Percentiles rank a stretch among this genome's conserved stretches.
Conservation (phyloP, 2,113 vertebrate species). For the Lepisosteus oculatus region DNA sequence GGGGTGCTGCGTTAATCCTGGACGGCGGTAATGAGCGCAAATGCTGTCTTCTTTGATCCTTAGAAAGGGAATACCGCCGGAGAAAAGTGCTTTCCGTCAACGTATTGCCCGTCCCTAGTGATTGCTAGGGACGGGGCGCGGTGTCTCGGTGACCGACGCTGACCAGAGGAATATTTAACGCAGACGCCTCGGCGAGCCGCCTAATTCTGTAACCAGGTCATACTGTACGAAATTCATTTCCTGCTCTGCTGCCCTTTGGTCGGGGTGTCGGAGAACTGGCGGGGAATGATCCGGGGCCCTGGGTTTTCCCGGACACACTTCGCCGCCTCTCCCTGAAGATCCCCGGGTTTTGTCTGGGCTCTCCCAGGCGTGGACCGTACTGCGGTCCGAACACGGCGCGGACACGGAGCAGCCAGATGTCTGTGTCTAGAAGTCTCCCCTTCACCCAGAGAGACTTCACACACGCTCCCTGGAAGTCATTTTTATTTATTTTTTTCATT, state of each 20-base stretch:
- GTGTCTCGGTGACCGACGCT: constrained; percentile 49
- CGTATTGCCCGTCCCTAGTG: constrained; percentile 60
- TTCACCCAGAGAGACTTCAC: too few relatives aligned
- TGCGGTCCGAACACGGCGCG: too few relatives aligned
- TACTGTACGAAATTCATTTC: constrained; percentile 74
- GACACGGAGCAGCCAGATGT: too few relatives aligned
- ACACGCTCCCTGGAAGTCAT: too few relatives aligned
- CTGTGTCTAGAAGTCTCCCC: too few relatives aligned
- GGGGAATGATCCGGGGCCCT: constrained; percentile 15
- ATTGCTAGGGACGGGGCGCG: constrained; percentile 42
- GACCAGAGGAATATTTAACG: constrained; percentile 56
- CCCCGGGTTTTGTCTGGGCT: too few relatives aligned
- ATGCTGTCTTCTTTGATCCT: constrained; percentile 18
- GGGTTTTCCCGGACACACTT: too few relatives aligned
- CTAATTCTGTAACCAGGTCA: constrained; percentile 61
- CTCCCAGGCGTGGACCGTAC: too few relatives aligned
- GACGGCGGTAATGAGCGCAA: constrained; percentile 25
- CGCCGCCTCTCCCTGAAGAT: too few relatives aligned
- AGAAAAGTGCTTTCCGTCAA: constrained; percentile 65
- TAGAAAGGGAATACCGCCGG: constrained; percentile 39
- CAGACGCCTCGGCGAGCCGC: constrained; percentile 47
- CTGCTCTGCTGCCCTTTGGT: constrained; percentile 71
- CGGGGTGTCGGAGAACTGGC: constrained; percentile 54
- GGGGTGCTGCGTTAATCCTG: constrained; percentile 7
- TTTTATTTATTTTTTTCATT: too few relatives aligned